Base-by-base conservation (phyloP, 2,113 vertebrate genomes). In the Erinaceus europaeus region DNA sequence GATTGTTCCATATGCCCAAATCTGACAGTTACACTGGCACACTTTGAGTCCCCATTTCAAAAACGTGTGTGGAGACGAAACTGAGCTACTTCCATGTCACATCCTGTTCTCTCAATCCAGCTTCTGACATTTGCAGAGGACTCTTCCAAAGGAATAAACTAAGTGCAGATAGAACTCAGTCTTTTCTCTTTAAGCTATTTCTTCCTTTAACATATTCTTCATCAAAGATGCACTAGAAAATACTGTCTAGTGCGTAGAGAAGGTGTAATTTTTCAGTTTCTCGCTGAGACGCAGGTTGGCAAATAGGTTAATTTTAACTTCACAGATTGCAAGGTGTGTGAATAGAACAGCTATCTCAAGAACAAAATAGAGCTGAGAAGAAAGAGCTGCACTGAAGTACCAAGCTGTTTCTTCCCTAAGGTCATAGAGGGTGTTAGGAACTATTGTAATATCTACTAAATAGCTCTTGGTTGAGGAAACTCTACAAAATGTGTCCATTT, bases 221-320 rank as follows among this genome's bases (percentile, higher is more conserved):
- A 81, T 75, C 82, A 62, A 79, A 94, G 92, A 96, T 94, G 92
- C 90, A 94, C 94, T 94, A 94, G 91, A 96, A 95, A 94, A 96
- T 94, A 92, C 88, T 95, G 93, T 93, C 95, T 95, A 95, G 94
- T 91, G 90, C 77, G 76, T 93, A 84, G 62, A 67, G 55, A 90
- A 96, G 91, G 96, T 95, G 96, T 55, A 95, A 88, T 91, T 94
- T 95, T 96, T 96, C 95, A 90, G 90, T 79, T 97, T 94, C 96
- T 94, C 93, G 27, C 95, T 90, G 94, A 91, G n/a, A 96, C 88
- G 94, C 95, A 84, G 2, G 48, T 93, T 1, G 44, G 95, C 85
- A 88, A 96, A 97, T 95, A n/a, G 88, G 95, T 97, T 95, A 96
- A 94, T 96, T 97, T 97, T 94, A 95, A 96, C 96, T 95, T 94